A percentile compares a stretch with the other conserved stretches of the same genome.
Evolutionary conservation across 2,888 invertebrate genomes (phyloP).

Genomic region (Xestia c-nigrum): DNA sequence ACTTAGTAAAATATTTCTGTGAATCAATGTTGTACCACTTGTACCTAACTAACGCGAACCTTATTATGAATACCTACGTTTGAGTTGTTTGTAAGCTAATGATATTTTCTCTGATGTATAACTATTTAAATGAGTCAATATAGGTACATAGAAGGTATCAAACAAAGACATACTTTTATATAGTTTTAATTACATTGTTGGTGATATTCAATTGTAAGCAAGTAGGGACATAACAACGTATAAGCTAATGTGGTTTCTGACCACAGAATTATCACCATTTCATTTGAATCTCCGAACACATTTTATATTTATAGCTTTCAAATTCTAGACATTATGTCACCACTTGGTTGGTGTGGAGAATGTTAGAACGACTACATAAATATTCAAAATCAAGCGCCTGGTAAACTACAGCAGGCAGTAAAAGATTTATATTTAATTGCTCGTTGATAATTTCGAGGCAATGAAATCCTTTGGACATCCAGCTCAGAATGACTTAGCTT

Average conservation of each 20-base stretch:
- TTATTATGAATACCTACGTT: neutral
- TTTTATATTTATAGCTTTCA: neutral
- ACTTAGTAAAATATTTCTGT: neutral
- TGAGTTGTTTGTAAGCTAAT: conserved; percentile 1
- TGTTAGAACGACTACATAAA: neutral
- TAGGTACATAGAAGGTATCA: neutral
- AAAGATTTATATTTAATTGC: neutral
- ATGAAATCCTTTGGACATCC: neutral
- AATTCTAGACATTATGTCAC: neutral
- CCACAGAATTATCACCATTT: conserved; percentile 26
- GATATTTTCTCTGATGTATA: conserved; percentile 6
- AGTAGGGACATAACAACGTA: neutral
- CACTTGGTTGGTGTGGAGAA: neutral
- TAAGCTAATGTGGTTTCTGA: conserved; percentile 3
- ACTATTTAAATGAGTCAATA: neutral
- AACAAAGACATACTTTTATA: neutral
- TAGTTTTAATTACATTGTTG: neutral
- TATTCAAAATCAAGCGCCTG: conserved; percentile 29
- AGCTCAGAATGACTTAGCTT: neutral
- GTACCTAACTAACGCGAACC: too few species aligned
- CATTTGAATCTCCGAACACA: neutral
- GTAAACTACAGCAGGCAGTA: conserved; percentile 17
- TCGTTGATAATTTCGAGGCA: conserved; percentile 5
- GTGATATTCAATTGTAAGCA: neutral
- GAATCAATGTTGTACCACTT: neutral